Evolutionary conservation across 2,888 invertebrate genomes (phyloP), one percentile per base, ranked within the genome.

Genomic region (Scaeva pyrastri): DNA sequence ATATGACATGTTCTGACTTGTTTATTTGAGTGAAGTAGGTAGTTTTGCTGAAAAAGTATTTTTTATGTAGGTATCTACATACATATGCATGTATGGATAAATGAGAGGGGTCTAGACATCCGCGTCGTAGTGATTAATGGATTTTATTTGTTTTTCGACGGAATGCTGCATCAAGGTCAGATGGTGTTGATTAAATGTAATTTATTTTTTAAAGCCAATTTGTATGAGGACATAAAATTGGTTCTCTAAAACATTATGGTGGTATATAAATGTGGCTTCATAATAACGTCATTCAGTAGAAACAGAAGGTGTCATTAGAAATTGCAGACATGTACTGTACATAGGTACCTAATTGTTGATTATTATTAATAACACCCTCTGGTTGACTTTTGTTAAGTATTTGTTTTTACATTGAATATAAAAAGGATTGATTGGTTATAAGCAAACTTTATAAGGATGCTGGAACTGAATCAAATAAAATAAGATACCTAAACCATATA

Each of bases 111-210:
- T 81, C 81, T 81, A 64, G 76, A 71, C n/a, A n/a, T n/a, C n/a
- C n/a, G n/a, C n/a, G n/a, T n/a, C 70, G 31, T 45, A 19, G 64
- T 82, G 66, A 82, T 68, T 77, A 66, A 82, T 82, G 72, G 31
- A 21, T 7, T 60, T 52, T 77, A 62, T 60, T 52, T 62, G 41
- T 58, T 77, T 77, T 56, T 48, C 58, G 31, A 36, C 4, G 11
- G 73, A 50, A 58, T 76, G 50, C 68, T 76, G 43, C 55, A 73
- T 68, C 77, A 83, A 77, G 77, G 82, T 83, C 82, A 83, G 77
- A 48, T 56, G 70, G 62, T 73, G 48, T 50, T 31, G 58, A 39
- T 45, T 31, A 21, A 66, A 71, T 71, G 39, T 56, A 62, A 55
- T 56, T 56, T n/a, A 12, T 16, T 72, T 56, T 72, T 43, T 64